A percentile compares a stretch with the other conserved stretches of the same genome.
Evolutionary conservation across 2,113 vertebrate genomes (phyloP).

Genomic region (Fukomys damarensis): DNA sequence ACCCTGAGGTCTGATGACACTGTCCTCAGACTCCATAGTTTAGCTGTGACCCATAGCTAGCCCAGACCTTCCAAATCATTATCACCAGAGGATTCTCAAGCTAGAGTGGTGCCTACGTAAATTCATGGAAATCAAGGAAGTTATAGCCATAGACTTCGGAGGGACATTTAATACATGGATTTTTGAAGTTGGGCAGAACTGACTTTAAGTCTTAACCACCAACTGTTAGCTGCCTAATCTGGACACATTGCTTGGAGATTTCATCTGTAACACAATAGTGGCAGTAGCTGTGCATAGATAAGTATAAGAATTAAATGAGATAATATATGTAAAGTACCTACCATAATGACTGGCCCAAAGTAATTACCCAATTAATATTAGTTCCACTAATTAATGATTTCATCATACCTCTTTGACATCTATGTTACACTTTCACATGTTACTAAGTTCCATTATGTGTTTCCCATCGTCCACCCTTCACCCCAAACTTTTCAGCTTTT

Average conservation of each 20-base stretch:
- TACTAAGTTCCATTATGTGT: background rate
- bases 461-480: background rate
- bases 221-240: background rate
- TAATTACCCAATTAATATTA: background rate
- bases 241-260: background rate
- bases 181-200: background rate
- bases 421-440: background rate
- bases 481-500: background rate
- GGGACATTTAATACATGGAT: background rate
- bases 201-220: background rate
- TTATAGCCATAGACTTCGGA: background rate
- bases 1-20: background rate
- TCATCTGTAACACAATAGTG: background rate
- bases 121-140: background rate
- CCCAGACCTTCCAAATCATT: background rate
- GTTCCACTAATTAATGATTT: background rate
- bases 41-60: rapidly evolving
- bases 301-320: background rate
- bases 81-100: background rate
- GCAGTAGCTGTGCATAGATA: background rate
- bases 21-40: background rate
- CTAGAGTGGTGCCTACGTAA: background rate
- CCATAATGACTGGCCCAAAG: background rate
- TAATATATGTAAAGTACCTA: background rate
- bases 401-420: background rate